Evolutionary conservation across 1,140 invertebrate genomes (phyloP).

Genomic region (Cydia strobilella): DNA sequence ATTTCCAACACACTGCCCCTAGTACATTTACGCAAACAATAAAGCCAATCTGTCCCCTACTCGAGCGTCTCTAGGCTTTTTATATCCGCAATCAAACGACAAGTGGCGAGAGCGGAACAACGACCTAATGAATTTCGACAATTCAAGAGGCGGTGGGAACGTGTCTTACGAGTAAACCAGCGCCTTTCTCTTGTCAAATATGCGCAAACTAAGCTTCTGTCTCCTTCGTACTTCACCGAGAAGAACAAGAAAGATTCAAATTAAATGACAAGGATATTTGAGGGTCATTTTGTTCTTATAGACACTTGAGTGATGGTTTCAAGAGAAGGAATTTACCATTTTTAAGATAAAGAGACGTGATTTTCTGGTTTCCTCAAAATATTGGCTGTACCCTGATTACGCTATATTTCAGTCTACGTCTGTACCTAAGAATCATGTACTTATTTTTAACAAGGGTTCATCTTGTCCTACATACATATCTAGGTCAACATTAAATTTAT

Average conservation of each 20-base stretch:
- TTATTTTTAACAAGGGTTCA: no score
- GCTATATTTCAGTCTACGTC: neutral
- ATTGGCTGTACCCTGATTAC: neutral
- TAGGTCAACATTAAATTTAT: no score
- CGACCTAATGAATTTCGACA: constrained; percentile 69
- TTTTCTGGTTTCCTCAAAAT: neutral
- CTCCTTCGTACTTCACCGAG: neutral
- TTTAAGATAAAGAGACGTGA: neutral
- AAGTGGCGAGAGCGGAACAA: constrained; percentile 64
- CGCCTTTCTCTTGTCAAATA: neutral
- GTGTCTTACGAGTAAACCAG: constrained; percentile 7
- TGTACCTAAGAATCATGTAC: no score
- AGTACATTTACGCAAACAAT: constrained; percentile 48
- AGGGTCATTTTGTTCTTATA: constrained; percentile 9
- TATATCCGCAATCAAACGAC: constrained; percentile 74
- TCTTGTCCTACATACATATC: no score
- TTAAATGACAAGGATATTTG: neutral
- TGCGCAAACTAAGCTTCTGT: neutral
- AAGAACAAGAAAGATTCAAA: neutral
- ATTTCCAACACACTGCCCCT: constrained; percentile 7
- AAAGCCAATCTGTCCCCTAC: constrained; percentile 64
- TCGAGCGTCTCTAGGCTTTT: constrained; percentile 64
- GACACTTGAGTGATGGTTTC: neutral
- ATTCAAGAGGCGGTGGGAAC: constrained; percentile 2
- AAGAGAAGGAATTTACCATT: neutral